A percentile compares a stretch with the other conserved stretches of the same genome.
Evolutionary conservation across 2,888 invertebrate genomes (phyloP).

Genomic region (Cecidostiba fungosa): DNA sequence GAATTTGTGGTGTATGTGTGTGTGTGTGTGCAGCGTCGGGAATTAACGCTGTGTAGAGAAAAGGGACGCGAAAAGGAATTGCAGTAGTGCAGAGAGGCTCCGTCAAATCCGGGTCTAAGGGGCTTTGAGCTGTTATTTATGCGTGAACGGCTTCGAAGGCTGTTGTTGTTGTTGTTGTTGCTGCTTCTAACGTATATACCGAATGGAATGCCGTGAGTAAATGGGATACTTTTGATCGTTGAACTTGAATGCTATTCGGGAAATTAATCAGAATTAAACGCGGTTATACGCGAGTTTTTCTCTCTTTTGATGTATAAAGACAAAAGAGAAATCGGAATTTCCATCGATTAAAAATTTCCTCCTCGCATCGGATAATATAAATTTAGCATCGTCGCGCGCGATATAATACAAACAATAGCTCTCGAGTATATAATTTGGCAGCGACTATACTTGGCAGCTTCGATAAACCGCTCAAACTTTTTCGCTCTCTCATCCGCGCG

Average conservation of each 20-base stretch:
- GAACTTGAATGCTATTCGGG: too few species aligned
- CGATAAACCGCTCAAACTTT: conserved; percentile 52
- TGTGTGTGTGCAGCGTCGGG: neutral
- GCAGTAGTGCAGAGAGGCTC: neutral
- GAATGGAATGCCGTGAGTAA: too few species aligned
- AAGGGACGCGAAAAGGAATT: conserved; percentile 8
- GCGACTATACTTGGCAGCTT: conserved; percentile 54
- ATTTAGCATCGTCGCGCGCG: neutral
- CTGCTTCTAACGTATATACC: neutral
- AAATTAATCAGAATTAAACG: too few species aligned
- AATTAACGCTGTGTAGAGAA: neutral
- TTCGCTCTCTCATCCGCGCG: neutral
- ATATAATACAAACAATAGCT: neutral
- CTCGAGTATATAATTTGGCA: conserved; percentile 32
- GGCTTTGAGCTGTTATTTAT: conserved; percentile 7
- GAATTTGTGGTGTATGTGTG: neutral
- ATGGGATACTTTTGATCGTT: too few species aligned
- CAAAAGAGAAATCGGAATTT: too few species aligned
- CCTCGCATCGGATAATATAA: neutral
- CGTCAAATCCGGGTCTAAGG: conserved; percentile 2
- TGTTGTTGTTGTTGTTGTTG: neutral
- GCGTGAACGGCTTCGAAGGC: neutral
- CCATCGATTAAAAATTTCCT: too few species aligned
- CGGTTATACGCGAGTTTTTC: too few species aligned
- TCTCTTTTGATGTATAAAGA: too few species aligned